Percentiles rank a stretch among this genome's conserved stretches.
phyloP scores from a whole-genome alignment of 2,113 vertebrate species.

The Megaceryle torquata region DNA sequence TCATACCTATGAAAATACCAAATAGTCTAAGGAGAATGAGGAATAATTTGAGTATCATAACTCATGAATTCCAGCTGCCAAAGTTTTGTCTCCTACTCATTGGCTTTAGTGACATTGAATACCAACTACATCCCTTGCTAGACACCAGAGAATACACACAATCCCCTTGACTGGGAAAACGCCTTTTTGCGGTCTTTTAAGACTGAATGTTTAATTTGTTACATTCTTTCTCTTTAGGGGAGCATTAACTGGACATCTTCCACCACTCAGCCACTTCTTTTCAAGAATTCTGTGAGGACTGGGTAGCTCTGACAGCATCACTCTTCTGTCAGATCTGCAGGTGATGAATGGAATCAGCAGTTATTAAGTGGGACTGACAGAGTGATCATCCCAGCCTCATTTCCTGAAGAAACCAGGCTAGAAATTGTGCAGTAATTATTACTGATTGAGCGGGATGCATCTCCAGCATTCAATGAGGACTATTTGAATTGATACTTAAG shows the following conservation, averaged over 20 bases:
- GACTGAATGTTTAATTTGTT: background rate
- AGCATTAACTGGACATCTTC: fast-evolving
- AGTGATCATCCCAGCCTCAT: background rate
- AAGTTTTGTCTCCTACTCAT: background rate
- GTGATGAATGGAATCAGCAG: background rate
- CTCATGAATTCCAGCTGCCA: background rate
- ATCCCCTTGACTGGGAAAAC: background rate
- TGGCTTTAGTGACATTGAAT: background rate
- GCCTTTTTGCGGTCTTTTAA: background rate
- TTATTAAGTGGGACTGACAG: background rate
- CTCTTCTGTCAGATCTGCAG: background rate
- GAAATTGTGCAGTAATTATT: conserved; percentile 10
- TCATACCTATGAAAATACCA: background rate
- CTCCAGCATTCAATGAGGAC: background rate
- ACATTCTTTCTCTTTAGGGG: background rate
- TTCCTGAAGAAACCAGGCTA: conserved; percentile 21
- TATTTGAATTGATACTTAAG: background rate
- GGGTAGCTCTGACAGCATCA: background rate
- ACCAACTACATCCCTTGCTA: background rate
- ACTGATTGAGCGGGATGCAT: background rate
- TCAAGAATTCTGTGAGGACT: background rate
- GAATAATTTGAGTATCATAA: background rate
- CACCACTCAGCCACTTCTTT: background rate
- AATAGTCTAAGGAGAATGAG: background rate
- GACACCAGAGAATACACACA: background rate